Evolutionary conservation across 2,113 vertebrate species (phyloP).

Genomic region (Bos indicus): DNA sequence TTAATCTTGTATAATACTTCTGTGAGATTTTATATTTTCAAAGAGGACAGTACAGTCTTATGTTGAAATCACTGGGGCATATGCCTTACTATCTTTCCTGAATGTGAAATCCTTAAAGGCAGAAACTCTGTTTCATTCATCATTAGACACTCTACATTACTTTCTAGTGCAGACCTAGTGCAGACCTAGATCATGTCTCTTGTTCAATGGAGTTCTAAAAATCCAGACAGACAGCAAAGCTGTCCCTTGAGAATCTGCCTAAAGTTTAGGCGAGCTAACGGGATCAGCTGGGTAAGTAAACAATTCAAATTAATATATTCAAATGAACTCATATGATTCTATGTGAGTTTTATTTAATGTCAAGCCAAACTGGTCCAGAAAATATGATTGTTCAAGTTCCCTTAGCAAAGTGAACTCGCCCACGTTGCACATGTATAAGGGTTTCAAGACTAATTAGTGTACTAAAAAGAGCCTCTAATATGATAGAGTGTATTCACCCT

Average conservation of each 20-base stretch:
- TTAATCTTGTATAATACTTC: not conserved
- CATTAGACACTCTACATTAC: not conserved
- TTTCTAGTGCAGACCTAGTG: not conserved
- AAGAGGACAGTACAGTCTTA: not conserved
- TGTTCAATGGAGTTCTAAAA: not conserved
- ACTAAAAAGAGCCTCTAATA: conserved; percentile 17
- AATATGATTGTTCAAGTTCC: conserved; percentile 18
- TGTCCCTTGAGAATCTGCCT: not conserved
- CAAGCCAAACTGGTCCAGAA: not conserved
- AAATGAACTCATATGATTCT: conserved; percentile 1
- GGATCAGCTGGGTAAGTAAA: not conserved
- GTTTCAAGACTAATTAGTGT: conserved; percentile 13
- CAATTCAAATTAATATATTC: not conserved
- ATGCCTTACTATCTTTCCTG: not conserved
- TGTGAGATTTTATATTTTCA: not conserved
- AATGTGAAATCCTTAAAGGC: not conserved
- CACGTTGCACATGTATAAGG: not conserved
- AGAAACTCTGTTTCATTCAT: not conserved
- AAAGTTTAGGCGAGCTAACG: not conserved
- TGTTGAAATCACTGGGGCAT: not conserved
- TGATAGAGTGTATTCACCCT: not conserved
- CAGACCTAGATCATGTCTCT: not conserved
- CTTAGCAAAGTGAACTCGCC: conserved; percentile 7
- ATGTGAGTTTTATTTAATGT: conserved; percentile 42
- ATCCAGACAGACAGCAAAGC: not conserved